phyloP scores from a whole-genome alignment of 2,888 invertebrate species.

The Thecocarcelia acutangulata region DNA sequence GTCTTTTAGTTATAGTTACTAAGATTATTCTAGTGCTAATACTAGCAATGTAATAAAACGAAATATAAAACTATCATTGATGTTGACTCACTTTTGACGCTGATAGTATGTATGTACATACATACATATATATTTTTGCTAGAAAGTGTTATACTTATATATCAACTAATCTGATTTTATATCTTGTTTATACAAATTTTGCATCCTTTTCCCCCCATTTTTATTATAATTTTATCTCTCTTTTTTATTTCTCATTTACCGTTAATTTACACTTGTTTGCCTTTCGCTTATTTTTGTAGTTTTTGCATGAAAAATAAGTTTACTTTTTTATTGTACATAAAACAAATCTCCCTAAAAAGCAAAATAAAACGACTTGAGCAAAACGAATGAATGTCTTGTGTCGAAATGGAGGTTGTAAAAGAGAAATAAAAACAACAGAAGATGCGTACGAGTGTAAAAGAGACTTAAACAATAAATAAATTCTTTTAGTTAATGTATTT shows the following conservation, averaged over 20 bases:
- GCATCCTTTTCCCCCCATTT: too few relatives aligned
- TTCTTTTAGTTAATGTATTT: constrained; percentile 39
- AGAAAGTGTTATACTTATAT: neutral
- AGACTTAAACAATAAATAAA: constrained; percentile 49
- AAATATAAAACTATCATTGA: too few relatives aligned
- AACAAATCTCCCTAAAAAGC: constrained; percentile 25
- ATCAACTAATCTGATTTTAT: constrained; percentile 31
- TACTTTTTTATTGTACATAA: neutral
- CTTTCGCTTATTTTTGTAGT: neutral
- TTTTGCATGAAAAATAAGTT: constrained; percentile 12
- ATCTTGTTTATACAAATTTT: too few relatives aligned
- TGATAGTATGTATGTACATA: neutral
- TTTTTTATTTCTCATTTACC: constrained; percentile 30
- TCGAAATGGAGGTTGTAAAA: constrained; percentile 45
- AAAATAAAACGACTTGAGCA: constrained; percentile 14
- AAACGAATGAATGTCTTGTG: constrained; percentile 49
- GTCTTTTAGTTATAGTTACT: too few relatives aligned
- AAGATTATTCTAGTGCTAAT: too few relatives aligned
- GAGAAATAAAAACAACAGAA: constrained; percentile 24
- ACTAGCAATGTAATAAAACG: too few relatives aligned
- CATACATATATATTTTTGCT: neutral
- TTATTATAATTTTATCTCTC: neutral
- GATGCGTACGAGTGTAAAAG: constrained; percentile 35
- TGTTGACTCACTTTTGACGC: too few relatives aligned
- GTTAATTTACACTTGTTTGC: constrained; percentile 42